Percentiles rank a stretch among this genome's conserved stretches.
Evolutionary conservation across 2,797 vertebrate genomes (phyloP).

Genomic region (Aldrovandia affinis): DNA sequence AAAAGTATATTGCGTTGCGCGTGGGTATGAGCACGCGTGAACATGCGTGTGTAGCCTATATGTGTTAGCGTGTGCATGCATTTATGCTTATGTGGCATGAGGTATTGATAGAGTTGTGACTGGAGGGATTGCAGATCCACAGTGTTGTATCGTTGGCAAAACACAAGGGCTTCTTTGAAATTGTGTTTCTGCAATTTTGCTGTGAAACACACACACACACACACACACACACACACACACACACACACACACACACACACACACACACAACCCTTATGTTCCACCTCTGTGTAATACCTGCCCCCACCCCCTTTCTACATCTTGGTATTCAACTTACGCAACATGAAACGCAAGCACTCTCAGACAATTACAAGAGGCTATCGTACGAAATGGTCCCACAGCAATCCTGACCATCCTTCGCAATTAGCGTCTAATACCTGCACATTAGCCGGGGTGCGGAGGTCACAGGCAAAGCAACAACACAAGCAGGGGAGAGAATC

Average conservation of each 20-base stretch:
- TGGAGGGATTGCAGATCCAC: too few species aligned
- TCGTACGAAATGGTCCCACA: background rate
- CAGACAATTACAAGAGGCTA: background rate
- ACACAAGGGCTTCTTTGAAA: too few species aligned
- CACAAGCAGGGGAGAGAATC: too few species aligned
- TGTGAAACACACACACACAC: background rate
- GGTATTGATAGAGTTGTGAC: too few species aligned
- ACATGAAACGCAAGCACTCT: background rate
- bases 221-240: background rate
- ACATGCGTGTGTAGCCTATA: too few species aligned
- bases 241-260: background rate
- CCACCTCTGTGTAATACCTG: background rate
- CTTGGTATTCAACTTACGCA: background rate
- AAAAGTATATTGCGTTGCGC: too few species aligned
- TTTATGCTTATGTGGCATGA: too few species aligned
- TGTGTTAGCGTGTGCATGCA: too few species aligned
- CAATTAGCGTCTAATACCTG: conserved; percentile 14
- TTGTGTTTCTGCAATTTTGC: too few species aligned
- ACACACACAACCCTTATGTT: background rate
- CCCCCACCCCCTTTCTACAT: background rate
- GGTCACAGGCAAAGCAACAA: background rate
- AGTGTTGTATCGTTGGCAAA: too few species aligned
- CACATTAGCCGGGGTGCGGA: background rate
- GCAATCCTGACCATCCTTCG: background rate
- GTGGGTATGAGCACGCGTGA: too few species aligned